Conservation (phyloP, 2,888 invertebrate species). For the Dryomyza anilis region DNA sequence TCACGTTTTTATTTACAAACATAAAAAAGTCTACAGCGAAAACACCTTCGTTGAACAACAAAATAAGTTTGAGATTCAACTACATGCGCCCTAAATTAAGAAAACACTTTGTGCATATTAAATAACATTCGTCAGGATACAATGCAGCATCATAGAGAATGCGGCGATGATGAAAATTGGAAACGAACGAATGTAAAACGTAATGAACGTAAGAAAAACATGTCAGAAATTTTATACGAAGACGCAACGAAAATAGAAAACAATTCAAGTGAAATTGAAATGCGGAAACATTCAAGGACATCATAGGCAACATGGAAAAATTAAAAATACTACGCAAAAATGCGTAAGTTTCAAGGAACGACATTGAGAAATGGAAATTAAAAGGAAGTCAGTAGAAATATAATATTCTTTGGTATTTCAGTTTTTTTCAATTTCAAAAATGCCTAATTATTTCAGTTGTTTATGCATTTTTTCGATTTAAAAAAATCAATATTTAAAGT, state of each 20-base stretch:
- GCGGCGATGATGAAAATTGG: background rate
- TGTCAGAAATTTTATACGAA: background rate
- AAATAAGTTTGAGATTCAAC: background rate
- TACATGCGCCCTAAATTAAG: constrained; percentile 7
- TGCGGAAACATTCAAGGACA: background rate
- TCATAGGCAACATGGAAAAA: too few species aligned
- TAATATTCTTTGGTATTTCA: too few species aligned
- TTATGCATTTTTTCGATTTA: too few species aligned
- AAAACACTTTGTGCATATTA: constrained; percentile 10
- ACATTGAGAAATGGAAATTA: too few species aligned
- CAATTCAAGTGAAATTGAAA: constrained; percentile 1
- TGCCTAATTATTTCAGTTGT: too few species aligned
- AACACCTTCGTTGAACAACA: background rate
- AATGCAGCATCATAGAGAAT: background rate
- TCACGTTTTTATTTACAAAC: background rate
- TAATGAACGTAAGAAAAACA: background rate
- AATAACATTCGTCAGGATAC: background rate
- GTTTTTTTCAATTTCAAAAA: too few species aligned
- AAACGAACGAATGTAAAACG: too few species aligned
- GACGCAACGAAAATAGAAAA: background rate
- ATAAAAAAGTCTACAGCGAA: background rate
- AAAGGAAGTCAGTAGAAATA: too few species aligned
- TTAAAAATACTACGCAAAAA: too few species aligned
- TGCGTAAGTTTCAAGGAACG: too few species aligned
- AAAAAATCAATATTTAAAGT: too few species aligned